A percentile compares a stretch with the other conserved stretches of the same genome.
phyloP scores from a whole-genome alignment of 2,797 vertebrate species.

The Podargus strigoides region DNA sequence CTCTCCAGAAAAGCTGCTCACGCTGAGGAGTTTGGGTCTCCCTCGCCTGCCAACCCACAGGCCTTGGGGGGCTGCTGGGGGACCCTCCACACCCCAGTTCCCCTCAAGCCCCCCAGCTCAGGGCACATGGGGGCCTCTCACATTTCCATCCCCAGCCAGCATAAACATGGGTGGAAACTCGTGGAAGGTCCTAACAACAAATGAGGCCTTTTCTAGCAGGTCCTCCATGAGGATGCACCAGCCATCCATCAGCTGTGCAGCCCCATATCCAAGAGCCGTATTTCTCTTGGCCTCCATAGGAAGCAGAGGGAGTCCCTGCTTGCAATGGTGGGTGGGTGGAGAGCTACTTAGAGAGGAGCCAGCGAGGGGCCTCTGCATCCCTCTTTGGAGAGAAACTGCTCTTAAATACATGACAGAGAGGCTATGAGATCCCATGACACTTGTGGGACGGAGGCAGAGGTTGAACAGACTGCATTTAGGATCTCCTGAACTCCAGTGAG shows the following conservation, averaged over 20 bases:
- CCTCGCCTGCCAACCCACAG: neutral
- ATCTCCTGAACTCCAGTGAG: neutral
- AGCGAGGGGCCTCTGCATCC: neutral
- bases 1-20: neutral
- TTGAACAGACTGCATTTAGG: neutral
- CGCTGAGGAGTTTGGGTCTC: neutral
- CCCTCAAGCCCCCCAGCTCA: neutral
- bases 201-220: neutral
- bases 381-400: neutral
- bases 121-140: neutral
- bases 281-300: neutral
- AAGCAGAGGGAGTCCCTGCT: neutral
- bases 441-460: neutral
- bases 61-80: neutral
- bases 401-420: neutral
- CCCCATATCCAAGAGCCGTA: fast-evolving
- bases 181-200: neutral
- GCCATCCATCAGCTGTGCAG: neutral
- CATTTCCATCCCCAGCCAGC: neutral
- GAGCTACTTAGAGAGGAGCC: neutral
- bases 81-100: too few relatives aligned
- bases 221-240: neutral
- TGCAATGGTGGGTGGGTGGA: neutral
- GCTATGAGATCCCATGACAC: neutral
- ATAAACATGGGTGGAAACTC: neutral